Evolutionary conservation across 2,888 invertebrate genomes (phyloP), one percentile per base, ranked within the genome.

Genomic region (Drosophila ochracea): DNA sequence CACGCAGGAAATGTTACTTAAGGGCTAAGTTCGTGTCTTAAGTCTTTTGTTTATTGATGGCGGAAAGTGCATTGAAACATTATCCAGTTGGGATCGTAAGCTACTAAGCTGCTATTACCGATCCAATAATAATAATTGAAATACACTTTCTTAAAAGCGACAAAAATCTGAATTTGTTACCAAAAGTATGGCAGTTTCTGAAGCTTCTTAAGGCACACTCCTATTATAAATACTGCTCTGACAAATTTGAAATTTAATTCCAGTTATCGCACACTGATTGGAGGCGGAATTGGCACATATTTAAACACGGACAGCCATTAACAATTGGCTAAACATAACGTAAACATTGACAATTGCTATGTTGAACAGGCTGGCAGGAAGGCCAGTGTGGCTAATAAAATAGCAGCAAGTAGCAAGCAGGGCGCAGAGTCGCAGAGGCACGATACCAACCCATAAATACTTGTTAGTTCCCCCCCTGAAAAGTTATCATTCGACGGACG

Each of bases 391-490:
- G 69, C 59, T 68, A 73, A 84, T 80, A 65, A 84, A 82, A 68
- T 73, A 70, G 57, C 68, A 65, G 65, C 69, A 68, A 58, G 63
- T 35, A 16, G 35, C 35, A 35, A 55, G 50, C 21, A 47, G 73
- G n/a, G 43, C 47, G 47, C 13, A 28, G 25, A 31, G 52, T 59
- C 50, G 19, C 33, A 16, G 21, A 25, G 73, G 68, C 70, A 76
- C 69, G 73, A 73, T 76, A 55, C 76, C 76, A 82, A 81, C 73
- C 75, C 91, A 91, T 92, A 91, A 89, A 92, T 92, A 92, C 82
- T 88, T 85, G 91, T 92, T 91, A 85, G 86, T 49, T 49, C 64
- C 52, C 55, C 58, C 57, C 28, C 21, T 37, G 50, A 58, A 52
- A 64, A 49, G 50, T 63, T 69, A 69, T 69, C 62, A 70, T 66